Evolutionary conservation across 1,140 invertebrate species (phyloP).

Genomic region (Dinothrombium tinctorium): DNA sequence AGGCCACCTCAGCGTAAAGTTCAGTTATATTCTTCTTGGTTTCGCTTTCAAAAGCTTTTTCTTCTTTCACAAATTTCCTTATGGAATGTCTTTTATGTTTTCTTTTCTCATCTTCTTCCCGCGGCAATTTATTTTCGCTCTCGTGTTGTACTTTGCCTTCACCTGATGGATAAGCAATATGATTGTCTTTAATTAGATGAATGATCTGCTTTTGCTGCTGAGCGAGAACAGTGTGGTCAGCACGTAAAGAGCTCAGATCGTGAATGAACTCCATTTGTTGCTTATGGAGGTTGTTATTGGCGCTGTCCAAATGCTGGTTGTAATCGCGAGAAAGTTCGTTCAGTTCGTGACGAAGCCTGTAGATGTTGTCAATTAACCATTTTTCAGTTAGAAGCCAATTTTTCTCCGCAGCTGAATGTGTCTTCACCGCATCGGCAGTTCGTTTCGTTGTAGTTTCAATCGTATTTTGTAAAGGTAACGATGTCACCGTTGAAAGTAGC

Average conservation of each 20-base stretch:
- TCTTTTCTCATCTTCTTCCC: background rate
- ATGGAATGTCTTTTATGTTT: background rate
- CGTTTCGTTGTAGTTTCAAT: background rate
- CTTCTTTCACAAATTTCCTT: background rate
- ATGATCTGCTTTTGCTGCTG: slow-evolving; percentile 11
- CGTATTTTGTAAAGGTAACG: background rate
- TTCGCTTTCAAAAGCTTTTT: slow-evolving; percentile 5
- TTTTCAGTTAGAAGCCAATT: slow-evolving; percentile 12
- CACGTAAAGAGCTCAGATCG: slow-evolving; percentile 4
- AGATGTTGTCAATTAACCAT: slow-evolving; percentile 13
- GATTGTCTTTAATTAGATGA: slow-evolving; percentile 7
- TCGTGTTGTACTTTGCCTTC: background rate
- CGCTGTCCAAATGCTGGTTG: background rate
- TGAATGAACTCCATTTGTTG: slow-evolving; percentile 2
- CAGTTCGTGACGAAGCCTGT: slow-evolving; percentile 8
- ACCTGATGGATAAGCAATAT: background rate
- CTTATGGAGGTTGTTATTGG: background rate
- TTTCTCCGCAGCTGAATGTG: background rate
- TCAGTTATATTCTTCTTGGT: slow-evolving; percentile 6
- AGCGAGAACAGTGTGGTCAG: slow-evolving; percentile 7
- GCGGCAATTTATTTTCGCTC: background rate
- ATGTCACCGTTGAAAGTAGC: background rate
- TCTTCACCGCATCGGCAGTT: no score
- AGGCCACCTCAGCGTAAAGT: slow-evolving; percentile 5
- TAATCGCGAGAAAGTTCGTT: slow-evolving; percentile 8